phyloP scores from a whole-genome alignment of 2,888 invertebrate species.

The Cyclophora punctaria region DNA sequence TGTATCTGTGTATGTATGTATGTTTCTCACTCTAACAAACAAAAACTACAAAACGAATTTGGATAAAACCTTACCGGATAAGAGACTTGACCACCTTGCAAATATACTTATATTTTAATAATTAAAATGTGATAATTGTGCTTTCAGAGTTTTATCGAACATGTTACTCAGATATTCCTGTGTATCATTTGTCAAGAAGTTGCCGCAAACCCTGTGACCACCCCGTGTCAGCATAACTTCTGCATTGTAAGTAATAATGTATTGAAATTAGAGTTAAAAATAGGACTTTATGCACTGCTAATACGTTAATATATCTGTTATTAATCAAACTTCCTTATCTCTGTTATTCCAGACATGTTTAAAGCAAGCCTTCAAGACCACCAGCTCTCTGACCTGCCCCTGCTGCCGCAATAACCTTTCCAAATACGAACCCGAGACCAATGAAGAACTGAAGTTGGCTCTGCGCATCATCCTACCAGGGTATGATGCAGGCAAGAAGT shows the following conservation, averaged over 20 bases:
- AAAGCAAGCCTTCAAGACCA: conserved; percentile 77
- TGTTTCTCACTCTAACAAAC: too few species aligned
- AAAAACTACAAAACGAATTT: too few species aligned
- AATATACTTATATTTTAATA: not conserved
- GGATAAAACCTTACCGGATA: too few species aligned
- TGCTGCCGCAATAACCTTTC: conserved; percentile 79
- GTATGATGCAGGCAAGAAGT: conserved; percentile 72
- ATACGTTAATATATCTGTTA: not conserved
- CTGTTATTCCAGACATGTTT: conserved; percentile 72
- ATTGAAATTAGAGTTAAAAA: not conserved
- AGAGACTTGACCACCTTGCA: too few species aligned
- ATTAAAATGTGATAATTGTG: not conserved
- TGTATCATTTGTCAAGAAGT: conserved; percentile 88
- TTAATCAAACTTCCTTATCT: not conserved
- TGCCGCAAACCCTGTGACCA: conserved; percentile 81
- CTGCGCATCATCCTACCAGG: conserved; percentile 80
- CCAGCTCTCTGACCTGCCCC: conserved; percentile 79
- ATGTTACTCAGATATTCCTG: conserved; percentile 79
- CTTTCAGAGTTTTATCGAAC: conserved; percentile 74
- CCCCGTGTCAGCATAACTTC: conserved; percentile 83
- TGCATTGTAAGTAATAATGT: conserved; percentile 75
- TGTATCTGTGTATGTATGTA: too few species aligned
- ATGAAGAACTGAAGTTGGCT: conserved; percentile 72
- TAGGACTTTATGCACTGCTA: too few species aligned
- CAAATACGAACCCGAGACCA: conserved; percentile 70